These are phyloP conservation scores for Hycleus cichorii DNA, from an alignment of 1,140 invertebrate species.

Conservation along the genomic window DNA sequence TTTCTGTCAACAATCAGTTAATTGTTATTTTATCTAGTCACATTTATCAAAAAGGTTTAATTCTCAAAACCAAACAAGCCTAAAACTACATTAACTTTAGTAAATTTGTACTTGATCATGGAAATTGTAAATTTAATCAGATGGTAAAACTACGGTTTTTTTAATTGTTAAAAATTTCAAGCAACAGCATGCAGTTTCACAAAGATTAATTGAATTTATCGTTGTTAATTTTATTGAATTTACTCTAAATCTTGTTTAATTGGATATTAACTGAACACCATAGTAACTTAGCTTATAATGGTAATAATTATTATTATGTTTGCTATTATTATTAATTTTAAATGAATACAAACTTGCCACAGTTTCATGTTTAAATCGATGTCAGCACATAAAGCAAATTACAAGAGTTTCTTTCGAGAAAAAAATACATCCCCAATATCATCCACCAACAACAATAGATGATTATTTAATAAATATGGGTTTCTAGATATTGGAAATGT, in stretches of 20 bases:
- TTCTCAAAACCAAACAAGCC: slow-evolving; percentile 7
- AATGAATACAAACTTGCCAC: not conserved
- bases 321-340: slow-evolving; percentile 2
- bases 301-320: not conserved
- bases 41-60: slow-evolving; percentile 18
- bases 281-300: slow-evolving; percentile 10
- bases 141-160: slow-evolving; percentile 18
- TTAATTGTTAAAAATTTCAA: slow-evolving; percentile 14
- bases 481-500: not conserved
- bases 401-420: not conserved
- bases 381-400: slow-evolving; percentile 16
- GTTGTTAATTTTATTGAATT: slow-evolving; percentile 18
- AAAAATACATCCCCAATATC: slow-evolving; percentile 10
- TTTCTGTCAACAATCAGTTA: not conserved
- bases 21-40: slow-evolving; percentile 9
- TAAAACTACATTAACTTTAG: slow-evolving; percentile 18
- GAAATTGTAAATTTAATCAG: slow-evolving; percentile 1
- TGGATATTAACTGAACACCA: slow-evolving; percentile 4
- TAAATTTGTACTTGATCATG: slow-evolving; percentile 25
- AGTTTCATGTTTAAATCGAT: not conserved
- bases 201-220: slow-evolving; percentile 12
- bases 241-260: not conserved
- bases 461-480: not conserved
- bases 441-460: slow-evolving; percentile 1
- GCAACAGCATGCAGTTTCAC: slow-evolving; percentile 20